Conservation (phyloP, 2,113 vertebrate genomes). For the Nettapus auritus region DNA sequence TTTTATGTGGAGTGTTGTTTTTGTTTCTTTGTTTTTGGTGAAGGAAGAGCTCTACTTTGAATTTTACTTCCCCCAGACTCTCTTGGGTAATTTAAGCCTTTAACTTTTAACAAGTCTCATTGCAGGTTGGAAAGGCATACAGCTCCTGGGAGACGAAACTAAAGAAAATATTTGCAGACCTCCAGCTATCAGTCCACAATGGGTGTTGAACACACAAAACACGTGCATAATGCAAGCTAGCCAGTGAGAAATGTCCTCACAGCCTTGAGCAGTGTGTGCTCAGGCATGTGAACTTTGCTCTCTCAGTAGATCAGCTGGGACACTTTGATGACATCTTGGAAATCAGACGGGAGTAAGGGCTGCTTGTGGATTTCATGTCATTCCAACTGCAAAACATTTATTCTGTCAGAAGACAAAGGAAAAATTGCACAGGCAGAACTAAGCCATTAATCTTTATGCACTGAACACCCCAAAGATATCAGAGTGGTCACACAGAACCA, state of each 20-base stretch:
- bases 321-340: neutral
- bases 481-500: neutral
- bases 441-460: neutral
- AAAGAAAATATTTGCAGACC: neutral
- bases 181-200: accelerated
- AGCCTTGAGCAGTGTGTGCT: neutral
- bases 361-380: neutral
- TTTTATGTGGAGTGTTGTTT: neutral
- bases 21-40: neutral
- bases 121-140: neutral
- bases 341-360: neutral
- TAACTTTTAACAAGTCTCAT: neutral
- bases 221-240: neutral
- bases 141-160: neutral
- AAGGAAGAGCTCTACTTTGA: neutral
- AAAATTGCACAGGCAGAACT: neutral
- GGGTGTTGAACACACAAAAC: neutral
- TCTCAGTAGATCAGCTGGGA: neutral
- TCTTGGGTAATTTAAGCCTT: neutral
- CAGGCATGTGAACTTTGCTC: neutral
- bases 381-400: neutral
- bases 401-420: neutral
- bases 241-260: neutral
- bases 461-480: neutral
- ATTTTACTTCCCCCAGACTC: neutral